Evolutionary conservation across 1,140 invertebrate species (phyloP).

Genomic region (Gryon sp.): DNA sequence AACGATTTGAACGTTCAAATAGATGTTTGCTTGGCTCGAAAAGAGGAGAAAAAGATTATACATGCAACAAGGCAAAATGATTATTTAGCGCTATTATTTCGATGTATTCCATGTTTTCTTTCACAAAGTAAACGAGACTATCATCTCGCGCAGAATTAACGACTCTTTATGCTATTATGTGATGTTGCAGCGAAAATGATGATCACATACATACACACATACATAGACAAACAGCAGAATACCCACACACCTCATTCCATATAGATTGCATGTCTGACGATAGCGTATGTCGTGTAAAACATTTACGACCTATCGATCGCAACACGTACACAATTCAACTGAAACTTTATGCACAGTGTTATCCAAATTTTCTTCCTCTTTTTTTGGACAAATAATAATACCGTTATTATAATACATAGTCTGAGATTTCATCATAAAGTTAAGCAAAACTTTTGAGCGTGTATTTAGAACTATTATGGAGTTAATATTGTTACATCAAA

Average conservation of each 20-base stretch:
- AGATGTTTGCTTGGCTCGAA: too few relatives aligned
- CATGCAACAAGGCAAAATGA: constrained; percentile 11
- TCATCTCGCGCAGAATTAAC: constrained; percentile 44
- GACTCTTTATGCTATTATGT: constrained; percentile 60
- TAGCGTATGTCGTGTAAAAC: constrained; percentile 57
- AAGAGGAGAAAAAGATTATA: too few relatives aligned
- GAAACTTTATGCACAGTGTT: constrained; percentile 31
- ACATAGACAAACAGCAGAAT: too few relatives aligned
- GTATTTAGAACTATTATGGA: too few relatives aligned
- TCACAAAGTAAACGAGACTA: constrained; percentile 46
- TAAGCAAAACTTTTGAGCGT: too few relatives aligned
- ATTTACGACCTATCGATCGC: constrained; percentile 59
- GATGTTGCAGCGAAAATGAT: constrained; percentile 62
- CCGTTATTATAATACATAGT: too few relatives aligned
- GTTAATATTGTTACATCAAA: too few relatives aligned
- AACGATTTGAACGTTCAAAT: too few relatives aligned
- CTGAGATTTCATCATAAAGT: too few relatives aligned
- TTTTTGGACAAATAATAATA: not conserved
- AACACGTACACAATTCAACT: constrained; percentile 23
- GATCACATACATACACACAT: too few relatives aligned
- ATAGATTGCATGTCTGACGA: constrained; percentile 47
- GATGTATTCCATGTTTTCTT: constrained; percentile 30
- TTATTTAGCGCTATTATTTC: constrained; percentile 46
- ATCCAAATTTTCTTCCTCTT: constrained; percentile 23
- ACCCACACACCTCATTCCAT: constrained; percentile 35